phyloP scores from a whole-genome alignment of 23 tunicate species.

The Trididemnum nubilum region DNA sequence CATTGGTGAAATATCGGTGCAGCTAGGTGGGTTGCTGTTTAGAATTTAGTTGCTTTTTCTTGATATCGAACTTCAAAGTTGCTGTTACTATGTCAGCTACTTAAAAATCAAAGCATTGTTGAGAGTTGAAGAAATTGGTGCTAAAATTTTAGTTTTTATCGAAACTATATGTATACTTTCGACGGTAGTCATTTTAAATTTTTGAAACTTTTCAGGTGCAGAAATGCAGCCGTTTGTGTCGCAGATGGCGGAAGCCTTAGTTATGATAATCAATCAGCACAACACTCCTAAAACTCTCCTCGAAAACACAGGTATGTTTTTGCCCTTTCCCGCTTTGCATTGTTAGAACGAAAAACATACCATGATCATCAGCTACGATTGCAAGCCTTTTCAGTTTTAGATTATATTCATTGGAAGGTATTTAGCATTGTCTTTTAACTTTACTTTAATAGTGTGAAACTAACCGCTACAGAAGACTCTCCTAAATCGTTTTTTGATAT shows the following conservation, averaged over 20 bases:
- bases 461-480: too few species aligned
- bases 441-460: too few species aligned
- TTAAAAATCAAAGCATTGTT: too few species aligned
- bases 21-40: conserved; percentile 71
- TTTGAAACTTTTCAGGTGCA: conserved; percentile 32
- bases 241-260: conserved; percentile 53
- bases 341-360: not conserved
- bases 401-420: too few species aligned
- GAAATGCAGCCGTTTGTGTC: conserved; percentile 89
- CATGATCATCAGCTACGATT: too few species aligned
- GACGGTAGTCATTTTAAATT: not conserved
- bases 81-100: too few species aligned
- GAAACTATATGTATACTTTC: too few species aligned
- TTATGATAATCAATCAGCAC: conserved; percentile 71
- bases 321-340: not conserved
- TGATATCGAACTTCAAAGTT: not conserved
- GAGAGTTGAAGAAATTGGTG: too few species aligned
- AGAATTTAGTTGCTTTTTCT: not conserved
- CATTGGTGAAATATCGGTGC: conserved; percentile 97
- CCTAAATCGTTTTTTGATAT: too few species aligned
- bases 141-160: not conserved
- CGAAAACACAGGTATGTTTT: conserved; percentile 79
- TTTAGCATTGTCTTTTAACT: too few species aligned
- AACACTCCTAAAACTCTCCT: conserved; percentile 94
- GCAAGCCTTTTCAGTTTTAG: too few species aligned